phyloP scores from a whole-genome alignment of 2,113 vertebrate species.

The Serinus canaria region DNA sequence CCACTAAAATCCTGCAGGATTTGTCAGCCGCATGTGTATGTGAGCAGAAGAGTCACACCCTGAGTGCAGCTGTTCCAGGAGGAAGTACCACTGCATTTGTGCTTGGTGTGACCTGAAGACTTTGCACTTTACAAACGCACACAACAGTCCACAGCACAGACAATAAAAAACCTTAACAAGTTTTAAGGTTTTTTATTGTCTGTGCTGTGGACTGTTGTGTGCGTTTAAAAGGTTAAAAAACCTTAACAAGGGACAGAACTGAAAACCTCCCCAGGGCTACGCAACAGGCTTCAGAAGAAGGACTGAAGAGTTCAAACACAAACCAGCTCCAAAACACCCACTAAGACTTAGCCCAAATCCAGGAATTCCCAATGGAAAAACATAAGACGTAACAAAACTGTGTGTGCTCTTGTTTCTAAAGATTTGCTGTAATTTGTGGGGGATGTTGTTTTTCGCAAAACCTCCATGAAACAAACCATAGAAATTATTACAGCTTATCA shows the following conservation, averaged over 20 bases:
- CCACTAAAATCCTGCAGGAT: background rate
- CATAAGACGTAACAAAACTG: rapidly evolving
- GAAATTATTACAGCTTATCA: background rate
- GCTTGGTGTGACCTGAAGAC: background rate
- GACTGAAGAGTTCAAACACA: background rate
- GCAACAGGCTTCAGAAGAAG: background rate
- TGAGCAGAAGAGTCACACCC: background rate
- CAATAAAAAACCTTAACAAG: background rate
- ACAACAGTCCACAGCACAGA: background rate
- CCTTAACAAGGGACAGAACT: background rate
- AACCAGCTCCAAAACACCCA: background rate
- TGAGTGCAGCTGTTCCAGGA: rapidly evolving
- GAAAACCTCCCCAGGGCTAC: background rate
- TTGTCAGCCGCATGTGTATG: rapidly evolving
- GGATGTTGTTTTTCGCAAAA: background rate
- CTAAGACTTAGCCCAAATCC: background rate
- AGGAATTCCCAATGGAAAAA: background rate
- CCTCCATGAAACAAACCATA: background rate
- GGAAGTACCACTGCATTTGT: background rate
- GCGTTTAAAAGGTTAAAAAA: no score
- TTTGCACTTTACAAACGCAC: background rate
- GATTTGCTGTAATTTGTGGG: background rate
- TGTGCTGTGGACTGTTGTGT: no score
- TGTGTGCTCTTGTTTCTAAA: background rate
- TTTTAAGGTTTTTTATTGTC: no score